These are phyloP conservation scores for Hypotaenidia philippensis DNA, from an alignment of 2,797 vertebrate species.

Conservation along the genomic window DNA sequence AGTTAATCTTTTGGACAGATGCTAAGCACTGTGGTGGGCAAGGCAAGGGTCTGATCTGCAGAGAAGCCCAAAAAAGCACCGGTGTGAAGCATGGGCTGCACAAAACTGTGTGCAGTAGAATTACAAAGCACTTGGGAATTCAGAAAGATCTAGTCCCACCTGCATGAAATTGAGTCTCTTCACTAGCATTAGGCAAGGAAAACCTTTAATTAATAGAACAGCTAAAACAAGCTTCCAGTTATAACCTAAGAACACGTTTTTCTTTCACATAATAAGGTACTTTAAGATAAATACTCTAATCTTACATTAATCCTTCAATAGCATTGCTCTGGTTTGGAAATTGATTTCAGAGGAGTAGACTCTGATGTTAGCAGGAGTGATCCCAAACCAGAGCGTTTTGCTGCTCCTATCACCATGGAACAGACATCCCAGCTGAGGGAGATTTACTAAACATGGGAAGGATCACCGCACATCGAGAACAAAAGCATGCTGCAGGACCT, in stretches of 20 bases:
- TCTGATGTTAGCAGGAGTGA: background rate
- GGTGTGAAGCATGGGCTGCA: background rate
- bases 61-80: background rate
- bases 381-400: constrained; percentile 20
- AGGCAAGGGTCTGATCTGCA: background rate
- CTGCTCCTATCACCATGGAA: constrained; percentile 7
- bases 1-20: background rate
- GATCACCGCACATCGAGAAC: background rate
- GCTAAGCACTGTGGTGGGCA: background rate
- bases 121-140: background rate
- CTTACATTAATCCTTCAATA: constrained; percentile 57
- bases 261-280: constrained; percentile 19
- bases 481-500: constrained; percentile 3
- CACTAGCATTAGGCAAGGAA: constrained; percentile 30
- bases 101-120: background rate
- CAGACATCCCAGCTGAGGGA: background rate
- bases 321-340: constrained; percentile 15
- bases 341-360: constrained; percentile 15
- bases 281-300: constrained; percentile 49
- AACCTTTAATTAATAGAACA: constrained; percentile 29
- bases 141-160: background rate
- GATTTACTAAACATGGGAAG: background rate
- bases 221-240: background rate
- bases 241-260: constrained; percentile 7
- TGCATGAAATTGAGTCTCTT: background rate